Percentiles rank a stretch among this genome's conserved stretches.
Conservation (phyloP, 2,888 invertebrate genomes). For the Ommatoiulus sabulosus region DNA sequence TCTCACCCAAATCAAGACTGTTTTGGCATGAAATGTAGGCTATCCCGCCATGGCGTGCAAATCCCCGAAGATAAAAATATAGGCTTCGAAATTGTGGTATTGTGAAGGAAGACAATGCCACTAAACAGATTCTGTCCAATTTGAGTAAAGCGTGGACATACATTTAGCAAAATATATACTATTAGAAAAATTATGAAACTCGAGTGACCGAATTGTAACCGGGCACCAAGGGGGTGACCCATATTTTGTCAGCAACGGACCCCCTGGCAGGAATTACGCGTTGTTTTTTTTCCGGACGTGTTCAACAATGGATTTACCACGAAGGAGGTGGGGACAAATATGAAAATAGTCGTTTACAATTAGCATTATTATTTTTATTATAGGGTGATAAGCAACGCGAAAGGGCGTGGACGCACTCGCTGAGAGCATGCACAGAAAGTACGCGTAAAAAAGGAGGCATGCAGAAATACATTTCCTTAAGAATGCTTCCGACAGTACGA, state of each 20-base stretch:
- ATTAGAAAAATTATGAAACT: neutral
- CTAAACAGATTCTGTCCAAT: neutral
- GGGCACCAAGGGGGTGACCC: neutral
- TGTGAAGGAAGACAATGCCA: slow-evolving; percentile 17
- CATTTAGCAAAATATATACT: neutral
- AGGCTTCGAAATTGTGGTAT: neutral
- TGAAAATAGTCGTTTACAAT: slow-evolving; percentile 25
- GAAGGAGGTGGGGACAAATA: neutral
- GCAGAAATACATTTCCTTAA: neutral
- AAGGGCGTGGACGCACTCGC: neutral
- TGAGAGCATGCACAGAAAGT: too few species aligned
- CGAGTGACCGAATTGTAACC: slow-evolving; percentile 7
- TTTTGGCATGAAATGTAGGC: slow-evolving; percentile 30
- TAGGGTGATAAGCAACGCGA: neutral
- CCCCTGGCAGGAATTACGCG: slow-evolving; percentile 13
- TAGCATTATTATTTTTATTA: slow-evolving; percentile 34
- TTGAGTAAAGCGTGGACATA: neutral
- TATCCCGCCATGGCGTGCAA: neutral
- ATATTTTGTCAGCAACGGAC: neutral
- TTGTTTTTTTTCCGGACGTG: slow-evolving; percentile 21
- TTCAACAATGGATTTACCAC: slow-evolving; percentile 5
- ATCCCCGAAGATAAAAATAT: neutral
- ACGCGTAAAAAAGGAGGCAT: too few species aligned
- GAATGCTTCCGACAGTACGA: slow-evolving; percentile 26
- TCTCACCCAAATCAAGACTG: neutral